Evolutionary conservation across 2,888 invertebrate genomes (phyloP).

Genomic region (Sipha maydis): DNA sequence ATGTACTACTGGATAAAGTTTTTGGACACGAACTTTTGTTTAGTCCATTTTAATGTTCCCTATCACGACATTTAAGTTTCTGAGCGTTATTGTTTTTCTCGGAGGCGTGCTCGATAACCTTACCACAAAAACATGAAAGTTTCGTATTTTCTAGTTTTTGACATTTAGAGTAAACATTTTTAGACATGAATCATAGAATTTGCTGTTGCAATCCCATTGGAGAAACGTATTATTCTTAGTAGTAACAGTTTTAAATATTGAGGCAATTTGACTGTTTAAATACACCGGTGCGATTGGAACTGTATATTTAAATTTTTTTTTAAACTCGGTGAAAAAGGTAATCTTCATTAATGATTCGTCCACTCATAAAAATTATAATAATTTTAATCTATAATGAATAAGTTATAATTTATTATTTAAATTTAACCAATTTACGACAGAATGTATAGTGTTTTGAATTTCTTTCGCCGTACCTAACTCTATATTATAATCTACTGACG

Average conservation of each 20-base stretch:
- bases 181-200: too few species aligned
- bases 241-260: too few species aligned
- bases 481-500: slow-evolving; percentile 1
- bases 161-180: neutral
- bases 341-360: neutral
- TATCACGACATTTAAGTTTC: slow-evolving; percentile 35
- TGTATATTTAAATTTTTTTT: too few species aligned
- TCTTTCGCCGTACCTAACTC: slow-evolving; percentile 2
- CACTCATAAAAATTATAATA: neutral
- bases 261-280: too few species aligned
- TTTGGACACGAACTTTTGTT: slow-evolving; percentile 25
- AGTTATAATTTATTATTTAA: slow-evolving; percentile 23
- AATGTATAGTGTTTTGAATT: neutral
- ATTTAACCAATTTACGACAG: neutral
- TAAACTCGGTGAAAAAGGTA: too few species aligned
- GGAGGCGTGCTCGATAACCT: neutral
- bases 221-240: too few species aligned
- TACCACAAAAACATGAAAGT: neutral
- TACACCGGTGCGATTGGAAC: too few species aligned
- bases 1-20: slow-evolving; percentile 12
- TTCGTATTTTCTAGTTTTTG: neutral
- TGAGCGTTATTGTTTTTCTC: slow-evolving; percentile 22
- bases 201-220: too few species aligned
- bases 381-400: neutral
- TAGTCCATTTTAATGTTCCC: slow-evolving; percentile 36